Base-by-base conservation (phyloP, 2,888 invertebrate species). In the Apamea monoglypha region DNA sequence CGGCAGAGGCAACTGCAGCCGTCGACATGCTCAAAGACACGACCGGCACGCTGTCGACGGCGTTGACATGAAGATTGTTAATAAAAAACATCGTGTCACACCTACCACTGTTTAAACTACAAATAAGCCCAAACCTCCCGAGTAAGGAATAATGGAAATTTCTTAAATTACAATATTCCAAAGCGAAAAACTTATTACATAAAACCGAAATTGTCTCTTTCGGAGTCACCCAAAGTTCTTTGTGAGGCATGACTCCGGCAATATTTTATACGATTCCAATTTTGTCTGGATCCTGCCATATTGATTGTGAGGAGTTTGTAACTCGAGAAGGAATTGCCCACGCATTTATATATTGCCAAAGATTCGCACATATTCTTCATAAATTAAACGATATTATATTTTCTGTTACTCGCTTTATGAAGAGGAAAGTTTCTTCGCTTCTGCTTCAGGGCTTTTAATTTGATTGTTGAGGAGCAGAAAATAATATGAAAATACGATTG, bases 251-350 rank as follows among this genome's bases (percentile, higher is more conserved):
- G 88, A 83, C 88, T 87, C 80, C 64, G 76, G 87, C 77, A 78
- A 88, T 88, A 88, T 88, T 83, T 88, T 85, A 88, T 86, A 80
- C 82, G 74, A 79, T 85, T 85, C 83, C 87, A 89, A 89, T 89
- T 87, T 88, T 74, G 78, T 64, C 78, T 76, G 76, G 74, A 64
- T 81, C 81, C 80, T 78, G 76, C 73, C 80, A 78, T 88, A 87
- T 87, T 79, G 86, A 85, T 87, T 88, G 85, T 74, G 64, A 64
- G 59, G 81, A 80, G 79, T 81, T 85, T 50, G n/a, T 29, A 77
- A 89, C 76, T 85, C 72, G 50, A 63, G 47, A 10, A 59, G 36
- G 78, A 84, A 81, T 76, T 56, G 68, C 67, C 50, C 67, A 74
- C 74, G 72, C 50, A 69, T 80, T 80, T 82, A 66, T 82, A 80